Base-by-base conservation (phyloP, 2,888 invertebrate genomes). In the Drosophila longiperda region DNA sequence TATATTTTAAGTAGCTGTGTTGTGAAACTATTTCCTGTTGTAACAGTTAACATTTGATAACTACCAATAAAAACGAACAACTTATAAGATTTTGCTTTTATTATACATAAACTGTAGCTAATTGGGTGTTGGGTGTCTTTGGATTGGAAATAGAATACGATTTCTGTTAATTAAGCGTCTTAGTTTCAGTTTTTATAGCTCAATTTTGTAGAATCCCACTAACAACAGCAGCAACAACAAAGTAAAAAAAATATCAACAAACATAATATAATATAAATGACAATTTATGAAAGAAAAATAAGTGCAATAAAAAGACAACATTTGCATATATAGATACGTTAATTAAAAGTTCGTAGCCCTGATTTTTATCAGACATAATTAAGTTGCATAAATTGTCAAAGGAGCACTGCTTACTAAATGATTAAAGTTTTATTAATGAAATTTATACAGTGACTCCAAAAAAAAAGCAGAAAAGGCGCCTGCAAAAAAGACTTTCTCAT, bases 301-400 rank as follows among this genome's bases (percentile, higher is more conserved):
- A 48, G 73, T 65, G 70, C 58, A 77, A 79, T 87, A 89, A 89
- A 87, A 81, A 58, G 23, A 15, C 36, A 60, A 61, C 52, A 87
- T 88, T 88, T 82, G 87, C 87, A 90, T 88, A 90, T 75, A 84
- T 84, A 87, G 75, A 82, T 83, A 84, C 73, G 79, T 89, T 89
- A 88, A 90, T 90, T 84, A 84, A 75, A 76, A 65, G 64, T 64
- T 74, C 62, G 54, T 64, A 81, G 78, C 61, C 65, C 80, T 60
- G 73, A 70, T 76, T 78, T 81, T 83, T 73, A 90, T 88, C 83
- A 57, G 63, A 60, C 40, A 79, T 80, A 82, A 89, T 86, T 73
- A 85, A 89, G 90, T 65, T 73, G 75, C 71, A 82, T 67, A 70
- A n/a, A n/a, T n/a, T 59, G 81, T 61, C 81, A 78, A 87, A 83